phyloP scores from a whole-genome alignment of 2,888 invertebrate species.

The Xestia xanthographa region DNA sequence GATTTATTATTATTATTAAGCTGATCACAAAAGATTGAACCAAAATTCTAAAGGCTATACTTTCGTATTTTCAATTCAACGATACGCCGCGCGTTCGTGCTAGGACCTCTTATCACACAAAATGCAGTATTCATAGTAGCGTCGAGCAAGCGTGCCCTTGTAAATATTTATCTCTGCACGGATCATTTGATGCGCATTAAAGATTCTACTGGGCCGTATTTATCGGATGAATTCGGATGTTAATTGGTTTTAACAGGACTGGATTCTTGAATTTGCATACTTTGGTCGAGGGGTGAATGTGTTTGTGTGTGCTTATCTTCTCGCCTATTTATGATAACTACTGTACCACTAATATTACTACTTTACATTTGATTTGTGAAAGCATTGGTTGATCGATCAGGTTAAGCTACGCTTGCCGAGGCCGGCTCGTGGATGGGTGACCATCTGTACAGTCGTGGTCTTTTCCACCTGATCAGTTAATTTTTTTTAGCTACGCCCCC shows the following conservation, averaged over 20 bases:
- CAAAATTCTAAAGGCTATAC: neutral
- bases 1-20: too few species aligned
- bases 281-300: neutral
- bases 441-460: too few species aligned
- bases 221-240: constrained; percentile 49
- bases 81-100: neutral
- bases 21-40: neutral
- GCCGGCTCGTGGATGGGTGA: too few species aligned
- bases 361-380: too few species aligned
- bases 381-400: too few species aligned
- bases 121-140: constrained; percentile 67
- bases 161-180: constrained; percentile 59
- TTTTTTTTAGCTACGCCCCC: too few species aligned
- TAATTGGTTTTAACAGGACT: constrained; percentile 37
- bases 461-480: too few species aligned
- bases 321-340: neutral
- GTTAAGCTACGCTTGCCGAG: neutral
- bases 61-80: neutral
- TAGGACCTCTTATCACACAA: constrained; percentile 46
- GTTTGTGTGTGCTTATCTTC: neutral
- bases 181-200: constrained; percentile 54
- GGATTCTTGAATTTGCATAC: constrained; percentile 38
- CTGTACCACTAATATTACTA: neutral
- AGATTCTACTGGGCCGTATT: constrained; percentile 43
- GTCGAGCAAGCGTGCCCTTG: constrained; percentile 43